Conservation (phyloP, 2,888 invertebrate genomes). For the Megalurothrips usitatus region DNA sequence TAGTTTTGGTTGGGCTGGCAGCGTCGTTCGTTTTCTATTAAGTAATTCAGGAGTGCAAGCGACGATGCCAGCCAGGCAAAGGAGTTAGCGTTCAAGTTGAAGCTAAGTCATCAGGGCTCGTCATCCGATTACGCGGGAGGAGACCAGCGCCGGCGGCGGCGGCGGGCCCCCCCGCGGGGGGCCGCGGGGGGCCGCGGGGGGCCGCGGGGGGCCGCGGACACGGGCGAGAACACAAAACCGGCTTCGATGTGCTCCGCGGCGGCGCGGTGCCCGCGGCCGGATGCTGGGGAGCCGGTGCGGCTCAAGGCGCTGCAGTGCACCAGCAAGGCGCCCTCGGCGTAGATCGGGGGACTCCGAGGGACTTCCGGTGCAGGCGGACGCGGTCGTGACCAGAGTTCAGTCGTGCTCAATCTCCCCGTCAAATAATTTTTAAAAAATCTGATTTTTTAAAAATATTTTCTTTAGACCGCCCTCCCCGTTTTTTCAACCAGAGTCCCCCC, state of each 20-base stretch:
- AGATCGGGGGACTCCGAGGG: too few relatives aligned
- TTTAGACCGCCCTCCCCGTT: background rate
- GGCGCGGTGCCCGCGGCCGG: background rate
- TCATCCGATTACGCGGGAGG: slow-evolving; percentile 1
- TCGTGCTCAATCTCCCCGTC: too few relatives aligned
- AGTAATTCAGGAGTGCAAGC: slow-evolving; percentile 15
- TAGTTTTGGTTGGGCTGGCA: slow-evolving; percentile 21
- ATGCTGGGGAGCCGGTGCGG: background rate
- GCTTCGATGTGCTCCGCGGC: background rate
- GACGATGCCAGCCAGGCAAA: background rate
- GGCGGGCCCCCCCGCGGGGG: too few relatives aligned
- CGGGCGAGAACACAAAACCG: background rate
- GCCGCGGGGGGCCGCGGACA: background rate
- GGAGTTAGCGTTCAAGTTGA: slow-evolving; percentile 6
- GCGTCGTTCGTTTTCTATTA: slow-evolving; percentile 13
- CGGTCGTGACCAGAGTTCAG: too few relatives aligned
- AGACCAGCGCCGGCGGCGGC: too few relatives aligned
- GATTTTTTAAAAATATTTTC: too few relatives aligned
- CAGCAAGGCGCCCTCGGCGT: too few relatives aligned
- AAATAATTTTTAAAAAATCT: too few relatives aligned
- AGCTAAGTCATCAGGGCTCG: slow-evolving; percentile 17
- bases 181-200: too few relatives aligned
- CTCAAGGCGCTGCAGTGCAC: too few relatives aligned
- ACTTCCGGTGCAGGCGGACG: too few relatives aligned
- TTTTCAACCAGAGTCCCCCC: background rate